phyloP scores from a whole-genome alignment of 2,113 vertebrate species.

The Phrynocephalus versicolor region DNA sequence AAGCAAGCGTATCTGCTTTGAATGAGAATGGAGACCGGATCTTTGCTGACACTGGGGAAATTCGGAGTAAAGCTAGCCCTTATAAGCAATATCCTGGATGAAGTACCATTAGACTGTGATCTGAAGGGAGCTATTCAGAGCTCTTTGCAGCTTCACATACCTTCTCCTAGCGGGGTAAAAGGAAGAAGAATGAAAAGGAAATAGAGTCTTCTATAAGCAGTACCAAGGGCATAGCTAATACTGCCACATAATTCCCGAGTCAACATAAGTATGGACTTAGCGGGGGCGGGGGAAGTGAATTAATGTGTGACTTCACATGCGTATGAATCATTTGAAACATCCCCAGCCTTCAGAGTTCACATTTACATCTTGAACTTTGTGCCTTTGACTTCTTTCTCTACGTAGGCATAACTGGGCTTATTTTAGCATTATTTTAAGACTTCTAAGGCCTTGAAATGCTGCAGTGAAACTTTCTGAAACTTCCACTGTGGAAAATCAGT shows the following conservation, averaged over 20 bases:
- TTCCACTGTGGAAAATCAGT: neutral
- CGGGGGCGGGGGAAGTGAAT: neutral
- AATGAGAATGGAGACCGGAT: neutral
- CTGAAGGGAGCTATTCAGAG: neutral
- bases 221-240: neutral
- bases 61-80: neutral
- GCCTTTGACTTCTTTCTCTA: neutral
- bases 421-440: neutral
- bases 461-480: neutral
- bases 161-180: neutral
- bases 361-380: conserved; percentile 1
- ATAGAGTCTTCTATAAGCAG: neutral
- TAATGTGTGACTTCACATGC: neutral
- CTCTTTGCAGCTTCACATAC: neutral
- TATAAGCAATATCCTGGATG: neutral
- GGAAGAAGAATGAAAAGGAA: conserved; percentile 16
- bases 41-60: conserved; percentile 21
- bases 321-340: neutral
- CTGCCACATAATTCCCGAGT: neutral
- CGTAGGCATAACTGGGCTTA: neutral
- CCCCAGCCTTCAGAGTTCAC: neutral
- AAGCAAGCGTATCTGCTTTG: neutral
- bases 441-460: neutral
- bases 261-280: neutral
- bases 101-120: conserved; percentile 17